These are phyloP conservation scores for Lobophora halterata DNA, from an alignment of 2,888 invertebrate species.

Conservation along the genomic window DNA sequence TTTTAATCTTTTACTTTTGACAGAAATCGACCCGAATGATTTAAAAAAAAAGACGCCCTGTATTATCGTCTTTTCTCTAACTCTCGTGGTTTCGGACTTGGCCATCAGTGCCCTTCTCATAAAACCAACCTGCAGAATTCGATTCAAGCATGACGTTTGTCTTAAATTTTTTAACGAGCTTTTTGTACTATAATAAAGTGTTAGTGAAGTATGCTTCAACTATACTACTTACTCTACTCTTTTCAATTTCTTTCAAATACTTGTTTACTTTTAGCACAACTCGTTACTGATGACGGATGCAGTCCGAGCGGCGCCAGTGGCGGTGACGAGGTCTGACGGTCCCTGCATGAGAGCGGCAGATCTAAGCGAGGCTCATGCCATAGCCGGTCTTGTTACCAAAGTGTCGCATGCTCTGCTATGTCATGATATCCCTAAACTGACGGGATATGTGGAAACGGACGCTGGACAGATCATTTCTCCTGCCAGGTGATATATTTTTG, in stretches of 20 bases:
- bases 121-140: too few relatives aligned
- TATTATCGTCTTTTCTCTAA: too few relatives aligned
- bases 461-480: conserved; percentile 61
- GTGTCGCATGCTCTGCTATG: conserved; percentile 64
- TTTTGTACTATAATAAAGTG: too few relatives aligned
- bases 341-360: conserved; percentile 51
- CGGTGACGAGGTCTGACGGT: conserved; percentile 49
- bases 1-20: too few relatives aligned
- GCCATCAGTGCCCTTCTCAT: too few relatives aligned
- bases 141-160: too few relatives aligned
- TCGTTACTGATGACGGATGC: conserved; percentile 62
- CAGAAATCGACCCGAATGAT: too few relatives aligned
- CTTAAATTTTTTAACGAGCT: too few relatives aligned
- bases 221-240: too few relatives aligned
- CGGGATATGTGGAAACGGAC: conserved; percentile 67
- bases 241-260: background rate
- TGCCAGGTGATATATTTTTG: conserved; percentile 48
- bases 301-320: conserved; percentile 50
- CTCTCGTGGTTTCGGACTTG: too few relatives aligned
- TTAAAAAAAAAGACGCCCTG: too few relatives aligned
- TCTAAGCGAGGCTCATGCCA: conserved; percentile 69
- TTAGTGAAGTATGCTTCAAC: too few relatives aligned
- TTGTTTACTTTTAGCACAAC: conserved; percentile 49
- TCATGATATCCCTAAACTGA: conserved; percentile 56
- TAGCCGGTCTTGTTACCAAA: conserved; percentile 61